phyloP scores from a whole-genome alignment of 2,113 vertebrate species.

The Tenebrosternarchus preto region DNA sequence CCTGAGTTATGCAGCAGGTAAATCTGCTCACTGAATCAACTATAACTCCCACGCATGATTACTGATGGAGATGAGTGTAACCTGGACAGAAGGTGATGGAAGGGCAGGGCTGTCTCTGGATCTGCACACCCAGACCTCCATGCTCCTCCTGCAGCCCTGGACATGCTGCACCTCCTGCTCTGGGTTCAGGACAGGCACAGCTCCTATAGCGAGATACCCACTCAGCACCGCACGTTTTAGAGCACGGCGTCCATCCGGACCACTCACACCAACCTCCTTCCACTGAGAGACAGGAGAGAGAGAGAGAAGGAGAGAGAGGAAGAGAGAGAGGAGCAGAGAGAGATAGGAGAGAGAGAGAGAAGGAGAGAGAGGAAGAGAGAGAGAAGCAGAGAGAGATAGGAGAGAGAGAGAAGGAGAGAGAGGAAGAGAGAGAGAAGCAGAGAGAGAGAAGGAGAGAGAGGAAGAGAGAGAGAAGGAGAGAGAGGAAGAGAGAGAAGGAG shows the following conservation, averaged over 20 bases:
- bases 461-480: not conserved
- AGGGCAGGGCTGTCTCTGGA: slow-evolving; percentile 77
- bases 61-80: slow-evolving; percentile 41
- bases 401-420: not conserved
- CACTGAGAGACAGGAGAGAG: slow-evolving; percentile 64
- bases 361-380: no score
- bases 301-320: not conserved
- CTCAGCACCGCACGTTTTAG: slow-evolving; percentile 80
- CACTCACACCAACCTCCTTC: slow-evolving; percentile 83
- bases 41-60: not conserved
- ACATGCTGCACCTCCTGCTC: slow-evolving; percentile 69
- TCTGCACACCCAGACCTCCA: slow-evolving; percentile 70
- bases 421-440: no score
- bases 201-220: slow-evolving; percentile 77
- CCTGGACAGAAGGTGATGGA: slow-evolving; percentile 78
- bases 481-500: not conserved
- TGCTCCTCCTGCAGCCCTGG: slow-evolving; percentile 69
- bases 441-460: not conserved
- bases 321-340: not conserved
- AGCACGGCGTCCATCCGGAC: slow-evolving; percentile 83
- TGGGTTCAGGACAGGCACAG: slow-evolving; percentile 80
- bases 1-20: no score
- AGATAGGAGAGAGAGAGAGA: no score
- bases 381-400: not conserved
- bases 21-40: no score